Evolutionary conservation across 92 coral and sea anemone species (phyloP).

Genomic region (Parazoanthus swiftii): DNA sequence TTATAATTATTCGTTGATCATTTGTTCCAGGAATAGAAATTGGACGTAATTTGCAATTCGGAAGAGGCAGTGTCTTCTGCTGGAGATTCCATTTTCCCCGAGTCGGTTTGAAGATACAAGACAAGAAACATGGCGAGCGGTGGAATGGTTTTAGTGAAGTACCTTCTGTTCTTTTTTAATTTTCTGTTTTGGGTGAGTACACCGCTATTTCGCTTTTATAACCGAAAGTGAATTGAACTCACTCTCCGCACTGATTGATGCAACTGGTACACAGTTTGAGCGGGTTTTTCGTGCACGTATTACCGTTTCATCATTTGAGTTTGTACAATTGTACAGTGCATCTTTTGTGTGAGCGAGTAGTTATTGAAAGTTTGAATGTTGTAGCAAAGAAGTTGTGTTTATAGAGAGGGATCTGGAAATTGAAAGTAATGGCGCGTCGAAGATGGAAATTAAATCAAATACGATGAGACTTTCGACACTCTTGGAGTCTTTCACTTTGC

Average conservation of each 20-base stretch:
- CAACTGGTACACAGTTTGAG: neutral
- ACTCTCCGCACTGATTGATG: neutral
- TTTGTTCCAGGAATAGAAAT: neutral
- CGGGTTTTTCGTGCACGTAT: neutral
- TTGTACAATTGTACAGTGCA: neutral
- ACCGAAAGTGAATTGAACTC: neutral
- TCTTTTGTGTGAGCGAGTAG: neutral
- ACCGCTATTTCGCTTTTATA: neutral
- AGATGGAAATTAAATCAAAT: too few relatives aligned
- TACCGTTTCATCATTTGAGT: neutral
- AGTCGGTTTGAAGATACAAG: neutral
- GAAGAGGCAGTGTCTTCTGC: neutral
- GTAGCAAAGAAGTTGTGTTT: neutral
- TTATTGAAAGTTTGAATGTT: neutral
- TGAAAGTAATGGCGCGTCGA: neutral
- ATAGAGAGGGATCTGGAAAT: neutral
- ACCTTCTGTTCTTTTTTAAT: conserved; percentile 80
- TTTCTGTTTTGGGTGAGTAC: conserved; percentile 83
- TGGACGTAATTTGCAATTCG: conserved; percentile 43
- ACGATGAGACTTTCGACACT: neutral
- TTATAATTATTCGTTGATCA: conserved; percentile 15
- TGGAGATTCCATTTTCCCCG: neutral
- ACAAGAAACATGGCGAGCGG: conserved; percentile 72
- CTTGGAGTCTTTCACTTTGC: too few relatives aligned
- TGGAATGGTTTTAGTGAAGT: conserved; percentile 79